A percentile compares a stretch with the other conserved stretches of the same genome.
These are phyloP conservation scores for Ochropleura leucogaster DNA, from an alignment of 2,888 invertebrate genomes.

Conservation along the genomic window DNA sequence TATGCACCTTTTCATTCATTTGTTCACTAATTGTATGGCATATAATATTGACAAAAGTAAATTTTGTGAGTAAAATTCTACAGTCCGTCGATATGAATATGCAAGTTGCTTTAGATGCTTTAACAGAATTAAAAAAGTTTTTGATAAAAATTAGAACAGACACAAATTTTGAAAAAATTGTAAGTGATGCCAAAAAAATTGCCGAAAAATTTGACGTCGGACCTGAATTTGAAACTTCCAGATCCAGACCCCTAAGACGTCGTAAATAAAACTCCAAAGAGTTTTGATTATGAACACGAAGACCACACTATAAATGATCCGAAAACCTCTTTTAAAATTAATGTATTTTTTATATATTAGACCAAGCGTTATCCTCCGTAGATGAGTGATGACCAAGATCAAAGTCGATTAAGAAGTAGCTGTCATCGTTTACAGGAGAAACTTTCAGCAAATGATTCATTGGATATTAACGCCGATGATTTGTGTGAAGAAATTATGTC, in stretches of 20 bases:
- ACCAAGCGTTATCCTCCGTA: background rate
- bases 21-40: background rate
- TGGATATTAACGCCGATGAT: background rate
- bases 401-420: background rate
- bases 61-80: no score
- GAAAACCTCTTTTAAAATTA: background rate
- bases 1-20: background rate
- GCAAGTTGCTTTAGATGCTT: background rate
- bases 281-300: no score
- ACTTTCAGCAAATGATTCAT: constrained; percentile 1
- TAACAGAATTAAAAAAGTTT: no score
- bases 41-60: background rate
- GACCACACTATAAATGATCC: no score
- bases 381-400: constrained; percentile 1
- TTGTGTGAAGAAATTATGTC: background rate
- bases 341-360: background rate
- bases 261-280: no score
- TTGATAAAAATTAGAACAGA: no score
- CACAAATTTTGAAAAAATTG: no score
- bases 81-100: no score
- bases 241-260: no score
- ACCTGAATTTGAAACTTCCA: no score
- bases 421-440: constrained; percentile 2
- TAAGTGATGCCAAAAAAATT: no score
- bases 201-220: no score